phyloP scores from a whole-genome alignment of 2,888 invertebrate genomes.

The Pristionchus maxplancki region DNA sequence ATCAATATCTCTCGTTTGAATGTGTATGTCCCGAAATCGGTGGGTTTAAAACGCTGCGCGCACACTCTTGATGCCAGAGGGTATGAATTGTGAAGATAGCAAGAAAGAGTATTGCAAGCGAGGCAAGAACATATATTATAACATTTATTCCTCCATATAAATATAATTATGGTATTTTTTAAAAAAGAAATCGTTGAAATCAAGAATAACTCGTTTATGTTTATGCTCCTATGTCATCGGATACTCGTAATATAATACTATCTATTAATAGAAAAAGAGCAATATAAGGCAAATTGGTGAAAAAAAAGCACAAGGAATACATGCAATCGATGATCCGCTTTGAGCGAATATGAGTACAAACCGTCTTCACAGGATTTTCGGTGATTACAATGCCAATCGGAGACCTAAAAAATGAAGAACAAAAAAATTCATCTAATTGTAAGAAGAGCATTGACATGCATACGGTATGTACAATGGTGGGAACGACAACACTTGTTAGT shows the following conservation, averaged over 20 bases:
- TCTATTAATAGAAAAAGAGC: slow-evolving; percentile 30
- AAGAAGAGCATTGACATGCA: not conserved
- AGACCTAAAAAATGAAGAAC: slow-evolving; percentile 8
- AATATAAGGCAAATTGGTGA: slow-evolving; percentile 35
- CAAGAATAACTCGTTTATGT: slow-evolving; percentile 14
- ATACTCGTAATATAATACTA: slow-evolving; percentile 49
- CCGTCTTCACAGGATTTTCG: slow-evolving; percentile 34
- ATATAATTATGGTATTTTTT: not conserved
- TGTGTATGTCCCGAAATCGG: too few species aligned
- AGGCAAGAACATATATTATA: too few species aligned
- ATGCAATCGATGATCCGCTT: slow-evolving; percentile 39
- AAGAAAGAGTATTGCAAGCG: too few species aligned
- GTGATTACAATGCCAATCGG: slow-evolving; percentile 33
- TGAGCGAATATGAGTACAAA: slow-evolving; percentile 42
- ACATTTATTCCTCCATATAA: not conserved
- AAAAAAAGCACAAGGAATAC: slow-evolving; percentile 40
- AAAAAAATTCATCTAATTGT: not conserved
- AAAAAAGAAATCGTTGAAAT: not conserved
- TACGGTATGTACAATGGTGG: slow-evolving; percentile 28
- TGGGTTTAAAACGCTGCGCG: too few species aligned
- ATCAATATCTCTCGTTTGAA: too few species aligned
- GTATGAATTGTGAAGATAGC: too few species aligned
- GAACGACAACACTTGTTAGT: not conserved
- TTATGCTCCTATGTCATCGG: slow-evolving; percentile 40
- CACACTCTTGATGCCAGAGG: too few species aligned